phyloP scores from a whole-genome alignment of 2,113 vertebrate species.

The Periophthalmus modestus region DNA sequence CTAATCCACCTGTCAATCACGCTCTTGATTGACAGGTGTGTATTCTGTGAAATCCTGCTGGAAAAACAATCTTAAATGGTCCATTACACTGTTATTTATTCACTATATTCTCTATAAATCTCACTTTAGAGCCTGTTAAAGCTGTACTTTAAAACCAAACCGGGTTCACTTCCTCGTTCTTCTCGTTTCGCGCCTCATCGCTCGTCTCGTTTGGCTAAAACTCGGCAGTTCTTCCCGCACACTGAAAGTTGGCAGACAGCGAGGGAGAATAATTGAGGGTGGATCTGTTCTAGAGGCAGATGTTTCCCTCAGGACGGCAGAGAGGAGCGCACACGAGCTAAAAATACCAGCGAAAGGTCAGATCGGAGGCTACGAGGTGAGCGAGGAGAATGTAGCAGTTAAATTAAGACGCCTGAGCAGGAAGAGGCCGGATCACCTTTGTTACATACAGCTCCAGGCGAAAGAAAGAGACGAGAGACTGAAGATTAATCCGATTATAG shows the following conservation, averaged over 20 bases:
- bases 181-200: background rate
- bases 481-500: background rate
- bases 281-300: conserved; percentile 11
- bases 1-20: no score
- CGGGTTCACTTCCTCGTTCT: no score
- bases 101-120: no score
- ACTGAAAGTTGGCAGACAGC: background rate
- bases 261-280: conserved; percentile 5
- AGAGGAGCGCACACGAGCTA: conserved; percentile 1
- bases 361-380: background rate
- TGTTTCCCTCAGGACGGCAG: conserved; percentile 8
- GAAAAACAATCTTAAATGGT: no score
- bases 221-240: background rate
- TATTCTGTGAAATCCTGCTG: no score
- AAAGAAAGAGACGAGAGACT: background rate
- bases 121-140: no score
- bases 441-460: background rate
- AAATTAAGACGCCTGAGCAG: background rate
- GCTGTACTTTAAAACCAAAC: no score
- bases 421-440: background rate
- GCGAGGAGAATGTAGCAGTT: background rate
- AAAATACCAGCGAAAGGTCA: conserved; percentile 13
- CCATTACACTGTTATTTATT: no score
- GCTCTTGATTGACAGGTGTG: no score
- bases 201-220: background rate